Base-by-base conservation (phyloP, 2,113 vertebrate species). In the Ailuropoda melanoleuca region DNA sequence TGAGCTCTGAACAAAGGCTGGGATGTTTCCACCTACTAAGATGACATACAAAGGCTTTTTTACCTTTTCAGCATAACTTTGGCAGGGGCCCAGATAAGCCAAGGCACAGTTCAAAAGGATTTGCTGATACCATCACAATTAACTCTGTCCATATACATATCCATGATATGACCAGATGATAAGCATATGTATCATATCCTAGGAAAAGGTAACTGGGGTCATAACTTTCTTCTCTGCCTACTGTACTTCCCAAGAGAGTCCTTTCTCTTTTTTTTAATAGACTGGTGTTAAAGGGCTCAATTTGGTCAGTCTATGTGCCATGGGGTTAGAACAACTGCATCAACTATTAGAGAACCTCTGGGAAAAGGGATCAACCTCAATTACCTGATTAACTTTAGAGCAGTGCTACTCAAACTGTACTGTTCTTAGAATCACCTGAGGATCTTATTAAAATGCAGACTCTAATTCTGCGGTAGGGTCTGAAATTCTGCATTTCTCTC, bases 51-150 rank as follows among this genome's bases (percentile, higher is more conserved):
- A 81, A 81, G 43, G 11, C 39, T 60, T 43, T 96, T 55, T 72
- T 18, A 88, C 17, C 60, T 74, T 85, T 37, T 83, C 31, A 80
- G 70, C 39, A 3, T 62, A 80, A 85, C 29, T 90, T 62, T 92
- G 34, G 50, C 68, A 88, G 50, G n/a, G 55, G 17, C 50, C n/a
- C 58, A 29, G 50, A 15, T 88, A 29, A 95, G 34, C 34, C 46
- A 96, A 92, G 75, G 56, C 66, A 91, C 64, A 91, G 46, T 75
- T 83, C 60, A 83, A 90, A 96, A 88, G 31, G 56, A 75, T 58
- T 58, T 75, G 39, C 34, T 68, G 87, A 56, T 12, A 60, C 64
- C 62, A 60, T 74, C 72, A 53, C 13, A 70, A 43, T 60, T 78
- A 74, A 88, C 66, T 64, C 55, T 48, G 56, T 31, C 15, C 39